These are phyloP conservation scores for Molossus molossus DNA, from an alignment of 2,797 vertebrate genomes.

Conservation along the genomic window DNA sequence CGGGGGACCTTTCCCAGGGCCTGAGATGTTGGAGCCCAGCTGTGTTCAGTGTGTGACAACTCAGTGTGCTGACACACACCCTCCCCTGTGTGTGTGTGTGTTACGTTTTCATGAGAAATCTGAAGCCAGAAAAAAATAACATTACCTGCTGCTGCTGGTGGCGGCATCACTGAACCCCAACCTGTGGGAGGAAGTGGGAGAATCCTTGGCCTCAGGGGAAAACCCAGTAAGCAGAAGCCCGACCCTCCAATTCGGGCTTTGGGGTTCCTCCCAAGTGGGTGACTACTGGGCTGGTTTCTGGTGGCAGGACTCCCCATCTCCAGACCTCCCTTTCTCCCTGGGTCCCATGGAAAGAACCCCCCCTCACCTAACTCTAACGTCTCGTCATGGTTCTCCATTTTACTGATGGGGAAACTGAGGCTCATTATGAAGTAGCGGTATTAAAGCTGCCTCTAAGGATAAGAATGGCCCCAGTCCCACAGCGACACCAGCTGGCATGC, in stretches of 20 bases:
- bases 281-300: background rate
- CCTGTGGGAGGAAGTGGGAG: background rate
- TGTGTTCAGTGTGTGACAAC: background rate
- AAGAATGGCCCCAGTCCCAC: rapidly evolving
- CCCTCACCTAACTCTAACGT: background rate
- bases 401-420: background rate
- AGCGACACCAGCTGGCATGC: background rate
- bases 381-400: background rate
- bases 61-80: rapidly evolving
- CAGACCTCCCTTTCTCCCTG: background rate
- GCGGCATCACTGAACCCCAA: background rate
- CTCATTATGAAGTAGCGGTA: background rate
- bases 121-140: background rate
- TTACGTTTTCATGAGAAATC: background rate
- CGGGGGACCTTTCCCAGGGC: background rate
- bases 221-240: background rate
- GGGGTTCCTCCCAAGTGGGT: background rate
- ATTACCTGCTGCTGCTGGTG: background rate
- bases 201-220: background rate
- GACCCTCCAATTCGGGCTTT: background rate
- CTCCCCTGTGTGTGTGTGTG: rapidly evolving
- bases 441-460: background rate
- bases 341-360: background rate
- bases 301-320: background rate
- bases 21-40: background rate